A percentile compares a stretch with the other conserved stretches of the same genome.
These are phyloP conservation scores for Ormia ochracea DNA, from an alignment of 2,888 invertebrate genomes.

Conservation along the genomic window DNA sequence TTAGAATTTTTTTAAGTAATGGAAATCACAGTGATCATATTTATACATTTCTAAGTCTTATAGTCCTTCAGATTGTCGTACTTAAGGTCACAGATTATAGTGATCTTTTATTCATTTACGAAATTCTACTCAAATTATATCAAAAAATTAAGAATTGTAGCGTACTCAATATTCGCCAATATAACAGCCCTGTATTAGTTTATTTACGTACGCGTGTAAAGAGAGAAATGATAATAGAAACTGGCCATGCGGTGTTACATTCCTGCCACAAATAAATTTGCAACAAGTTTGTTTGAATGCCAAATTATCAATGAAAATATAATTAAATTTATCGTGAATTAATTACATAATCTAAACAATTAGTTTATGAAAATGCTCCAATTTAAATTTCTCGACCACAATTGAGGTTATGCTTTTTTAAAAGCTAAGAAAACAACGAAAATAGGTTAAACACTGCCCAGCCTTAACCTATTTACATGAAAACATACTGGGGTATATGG, in stretches of 20 bases:
- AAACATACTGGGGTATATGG: constrained; percentile 14
- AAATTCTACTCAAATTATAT: no score
- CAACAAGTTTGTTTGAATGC: constrained; percentile 34
- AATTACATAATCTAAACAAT: constrained; percentile 19
- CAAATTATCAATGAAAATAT: background rate
- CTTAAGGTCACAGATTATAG: background rate
- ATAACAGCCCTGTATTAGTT: background rate
- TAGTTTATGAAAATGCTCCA: no score
- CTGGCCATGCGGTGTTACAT: constrained; percentile 30
- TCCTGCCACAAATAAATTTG: background rate
- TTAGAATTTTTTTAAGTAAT: no score
- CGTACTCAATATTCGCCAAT: background rate
- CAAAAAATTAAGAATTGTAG: background rate
- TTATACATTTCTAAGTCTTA: no score
- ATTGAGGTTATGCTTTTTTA: constrained; percentile 47
- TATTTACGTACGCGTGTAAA: constrained; percentile 1
- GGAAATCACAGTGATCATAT: no score
- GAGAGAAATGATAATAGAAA: background rate
- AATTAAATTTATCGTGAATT: background rate
- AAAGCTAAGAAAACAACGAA: constrained; percentile 26
- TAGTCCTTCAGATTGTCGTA: no score
- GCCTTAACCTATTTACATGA: constrained; percentile 58
- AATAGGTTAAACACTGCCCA: constrained; percentile 57
- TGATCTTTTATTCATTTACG: background rate
- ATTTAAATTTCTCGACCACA: background rate